These are phyloP conservation scores for Amphimallon solstitiale DNA, from an alignment of 2,888 invertebrate species.

Conservation along the genomic window DNA sequence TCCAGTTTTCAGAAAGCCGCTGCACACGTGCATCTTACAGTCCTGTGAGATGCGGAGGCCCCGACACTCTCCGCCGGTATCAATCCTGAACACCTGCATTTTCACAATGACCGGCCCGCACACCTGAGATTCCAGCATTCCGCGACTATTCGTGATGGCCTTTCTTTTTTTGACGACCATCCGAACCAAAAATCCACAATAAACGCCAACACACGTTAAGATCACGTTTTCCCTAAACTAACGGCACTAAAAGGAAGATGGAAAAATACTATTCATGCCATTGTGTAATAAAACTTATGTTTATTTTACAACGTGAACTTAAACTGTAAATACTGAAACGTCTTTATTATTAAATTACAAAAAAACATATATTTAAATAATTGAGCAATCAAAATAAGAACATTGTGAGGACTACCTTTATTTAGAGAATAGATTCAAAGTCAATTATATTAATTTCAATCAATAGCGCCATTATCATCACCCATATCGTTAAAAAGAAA, in stretches of 20 bases:
- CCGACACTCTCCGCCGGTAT: conserved; percentile 36
- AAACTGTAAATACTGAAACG: too few species aligned
- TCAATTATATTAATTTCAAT: too few species aligned
- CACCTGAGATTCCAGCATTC: conserved; percentile 60
- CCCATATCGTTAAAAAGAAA: too few species aligned
- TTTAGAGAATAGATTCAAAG: too few species aligned
- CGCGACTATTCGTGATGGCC: conserved; percentile 46
- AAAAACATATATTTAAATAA: too few species aligned
- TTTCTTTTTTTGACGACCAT: conserved; percentile 25
- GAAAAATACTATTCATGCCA: background rate
- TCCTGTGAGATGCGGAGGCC: conserved; percentile 40
- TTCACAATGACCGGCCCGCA: conserved; percentile 58
- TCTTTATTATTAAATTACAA: too few species aligned
- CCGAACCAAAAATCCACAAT: conserved; percentile 34
- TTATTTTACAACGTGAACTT: too few species aligned
- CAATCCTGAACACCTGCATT: conserved; percentile 58
- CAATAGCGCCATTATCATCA: too few species aligned
- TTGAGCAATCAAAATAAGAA: too few species aligned
- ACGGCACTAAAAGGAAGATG: background rate
- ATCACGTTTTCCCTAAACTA: conserved; percentile 8
- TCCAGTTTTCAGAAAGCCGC: conserved; percentile 54
- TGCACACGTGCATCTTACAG: conserved; percentile 55
- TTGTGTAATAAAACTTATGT: too few species aligned
- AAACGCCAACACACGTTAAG: conserved; percentile 15
- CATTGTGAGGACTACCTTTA: too few species aligned